Evolutionary conservation across 2,797 vertebrate species (phyloP).

Genomic region (Dromococcyx pavoninus): DNA sequence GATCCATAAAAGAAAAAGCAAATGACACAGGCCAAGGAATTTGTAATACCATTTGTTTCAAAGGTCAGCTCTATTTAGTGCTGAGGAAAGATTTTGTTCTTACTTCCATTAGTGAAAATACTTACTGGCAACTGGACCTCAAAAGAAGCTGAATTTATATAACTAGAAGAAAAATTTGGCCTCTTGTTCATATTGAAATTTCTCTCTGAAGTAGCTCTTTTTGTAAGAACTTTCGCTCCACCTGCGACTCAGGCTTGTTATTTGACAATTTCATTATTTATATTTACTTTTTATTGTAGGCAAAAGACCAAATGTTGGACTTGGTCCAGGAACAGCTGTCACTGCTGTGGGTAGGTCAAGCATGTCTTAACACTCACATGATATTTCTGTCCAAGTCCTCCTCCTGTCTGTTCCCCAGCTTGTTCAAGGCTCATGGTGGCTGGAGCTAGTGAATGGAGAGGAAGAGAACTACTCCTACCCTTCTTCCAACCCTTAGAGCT

Average conservation of each 20-base stretch:
- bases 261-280: not conserved
- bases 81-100: slow-evolving; percentile 13
- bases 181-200: not conserved
- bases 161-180: not conserved
- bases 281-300: not conserved
- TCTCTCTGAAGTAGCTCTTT: not conserved
- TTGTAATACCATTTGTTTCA: slow-evolving; percentile 22
- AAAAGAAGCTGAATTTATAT: not conserved
- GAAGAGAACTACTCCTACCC: not conserved
- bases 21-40: slow-evolving; percentile 20
- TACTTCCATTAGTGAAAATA: slow-evolving; percentile 24
- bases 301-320: not conserved
- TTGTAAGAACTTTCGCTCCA: not conserved
- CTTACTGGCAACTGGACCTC: not conserved
- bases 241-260: not conserved
- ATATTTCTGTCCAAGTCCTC: not conserved
- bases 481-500: not conserved
- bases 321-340: not conserved
- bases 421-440: not conserved
- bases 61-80: slow-evolving; percentile 28
- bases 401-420: not conserved
- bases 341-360: not conserved
- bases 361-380: not conserved
- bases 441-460: not conserved
- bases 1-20: not conserved